These are phyloP conservation scores for Folsomia manolachei DNA, from an alignment of 2,888 invertebrate genomes.

Conservation along the genomic window DNA sequence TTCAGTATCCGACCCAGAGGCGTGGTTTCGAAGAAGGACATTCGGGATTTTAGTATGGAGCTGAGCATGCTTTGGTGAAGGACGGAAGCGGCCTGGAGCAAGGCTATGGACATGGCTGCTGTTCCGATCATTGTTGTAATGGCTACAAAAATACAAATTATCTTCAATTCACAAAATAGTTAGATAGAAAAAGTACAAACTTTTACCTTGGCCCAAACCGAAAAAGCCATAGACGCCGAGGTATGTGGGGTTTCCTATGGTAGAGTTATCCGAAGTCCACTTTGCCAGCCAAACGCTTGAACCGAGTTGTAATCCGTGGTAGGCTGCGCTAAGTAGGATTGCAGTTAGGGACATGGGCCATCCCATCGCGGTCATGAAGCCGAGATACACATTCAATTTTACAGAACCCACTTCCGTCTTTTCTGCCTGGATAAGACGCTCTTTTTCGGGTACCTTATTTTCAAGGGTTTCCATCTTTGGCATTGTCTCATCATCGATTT, in stretches of 20 bases:
- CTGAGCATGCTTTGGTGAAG: conserved; percentile 66
- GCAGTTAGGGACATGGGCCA: conserved; percentile 64
- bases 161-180: no score
- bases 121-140: conserved; percentile 48
- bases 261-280: conserved; percentile 69
- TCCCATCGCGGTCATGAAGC: neutral
- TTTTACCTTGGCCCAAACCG: conserved; percentile 82
- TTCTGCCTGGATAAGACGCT: neutral
- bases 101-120: conserved; percentile 58
- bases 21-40: conserved; percentile 76
- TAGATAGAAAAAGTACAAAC: conserved; percentile 3
- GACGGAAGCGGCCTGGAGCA: conserved; percentile 62
- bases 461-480: no score
- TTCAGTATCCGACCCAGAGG: conserved; percentile 75
- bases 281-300: conserved; percentile 80
- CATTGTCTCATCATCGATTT: neutral
- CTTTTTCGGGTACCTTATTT: neutral
- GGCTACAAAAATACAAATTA: conserved; percentile 42
- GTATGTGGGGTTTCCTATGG: conserved; percentile 55
- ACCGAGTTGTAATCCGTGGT: conserved; percentile 79
- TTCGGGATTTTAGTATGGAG: conserved; percentile 66
- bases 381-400: neutral
- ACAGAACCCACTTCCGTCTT: neutral
- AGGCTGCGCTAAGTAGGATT: conserved; percentile 72
- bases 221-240: conserved; percentile 84